phyloP scores from a whole-genome alignment of 92 coral and sea anemone genomes.

The Umimayanthus kanabou region DNA sequence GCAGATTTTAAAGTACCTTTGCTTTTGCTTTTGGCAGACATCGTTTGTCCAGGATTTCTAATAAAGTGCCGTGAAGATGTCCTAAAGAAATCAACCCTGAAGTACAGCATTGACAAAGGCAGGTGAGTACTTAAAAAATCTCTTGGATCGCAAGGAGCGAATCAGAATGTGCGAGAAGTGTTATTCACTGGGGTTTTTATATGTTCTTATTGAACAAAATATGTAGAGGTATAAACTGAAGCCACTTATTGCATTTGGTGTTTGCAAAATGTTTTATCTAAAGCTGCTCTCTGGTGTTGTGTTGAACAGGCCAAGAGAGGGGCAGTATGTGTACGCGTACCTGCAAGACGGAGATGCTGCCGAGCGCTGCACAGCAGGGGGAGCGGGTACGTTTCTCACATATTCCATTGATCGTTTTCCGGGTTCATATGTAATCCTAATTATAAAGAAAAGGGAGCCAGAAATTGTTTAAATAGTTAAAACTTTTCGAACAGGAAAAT shows the following conservation, averaged over 20 bases:
- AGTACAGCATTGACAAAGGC: constrained; percentile 43
- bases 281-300: neutral
- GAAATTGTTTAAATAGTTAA: neutral
- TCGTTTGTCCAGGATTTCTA: constrained; percentile 42
- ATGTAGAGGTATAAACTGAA: neutral
- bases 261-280: neutral
- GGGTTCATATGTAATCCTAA: neutral
- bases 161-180: no score
- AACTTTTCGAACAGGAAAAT: no score
- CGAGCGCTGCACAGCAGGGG: constrained; percentile 24
- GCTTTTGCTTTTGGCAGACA: constrained; percentile 22
- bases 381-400: neutral
- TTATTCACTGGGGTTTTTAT: no score
- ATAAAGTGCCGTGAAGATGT: constrained; percentile 40
- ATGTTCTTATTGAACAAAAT: no score
- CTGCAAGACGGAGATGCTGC: constrained; percentile 33
- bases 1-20: neutral
- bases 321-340: constrained; percentile 44
- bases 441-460: neutral
- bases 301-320: constrained; percentile 35
- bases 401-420: neutral
- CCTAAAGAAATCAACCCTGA: constrained; percentile 23
- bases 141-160: neutral
- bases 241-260: neutral
- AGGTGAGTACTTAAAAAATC: constrained; percentile 23